Base-by-base conservation (phyloP, 2,888 invertebrate species). In the Euplagia quadripunctaria region DNA sequence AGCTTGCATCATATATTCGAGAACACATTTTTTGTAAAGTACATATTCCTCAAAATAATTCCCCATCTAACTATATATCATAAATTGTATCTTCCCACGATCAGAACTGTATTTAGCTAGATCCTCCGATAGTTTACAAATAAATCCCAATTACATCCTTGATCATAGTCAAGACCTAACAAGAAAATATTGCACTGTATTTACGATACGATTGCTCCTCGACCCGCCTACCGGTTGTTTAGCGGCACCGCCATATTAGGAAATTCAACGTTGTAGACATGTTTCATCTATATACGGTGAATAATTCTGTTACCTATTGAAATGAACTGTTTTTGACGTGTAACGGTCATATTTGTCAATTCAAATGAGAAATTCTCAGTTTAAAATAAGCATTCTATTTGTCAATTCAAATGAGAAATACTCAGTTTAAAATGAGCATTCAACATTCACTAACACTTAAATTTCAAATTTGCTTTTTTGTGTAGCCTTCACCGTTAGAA, bases 141-240 rank as follows among this genome's bases (percentile, higher is more conserved):
- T 58, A n/a, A 71, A 79, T 77, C 67, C 58, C 75, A 72, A 82
- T 82, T 67, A 73, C 68, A 80, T 73, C 64, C 72, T 64, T 72
- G 69, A 70, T 77, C 72, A 71, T 74, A 58, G 51, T 63, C 58
- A 64, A 12, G 63, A 58, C n/a, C 70, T 64, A 75, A 76, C 74
- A 73, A 73, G 72, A 80, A 84, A 70, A 82, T 80, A 80, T 85
- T 75, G 71, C 71, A 75, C 74, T 73, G 66, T 74, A 71, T 71
- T 73, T 71, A 65, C 66, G 17, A 67, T 61, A 67, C 58, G 55
- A 75, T 71, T 64, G 73, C 72, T 71, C 16, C 58, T 58, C 66
- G 63, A 72, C 52, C 72, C 80, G 76, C 71, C 72, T 75, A 69
- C 70, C 16, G 49, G 72, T 68, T 72, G 16, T 17, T 46, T 42